phyloP scores from a whole-genome alignment of 2,888 invertebrate genomes.

The Amblyjoppa fuscipennis region DNA sequence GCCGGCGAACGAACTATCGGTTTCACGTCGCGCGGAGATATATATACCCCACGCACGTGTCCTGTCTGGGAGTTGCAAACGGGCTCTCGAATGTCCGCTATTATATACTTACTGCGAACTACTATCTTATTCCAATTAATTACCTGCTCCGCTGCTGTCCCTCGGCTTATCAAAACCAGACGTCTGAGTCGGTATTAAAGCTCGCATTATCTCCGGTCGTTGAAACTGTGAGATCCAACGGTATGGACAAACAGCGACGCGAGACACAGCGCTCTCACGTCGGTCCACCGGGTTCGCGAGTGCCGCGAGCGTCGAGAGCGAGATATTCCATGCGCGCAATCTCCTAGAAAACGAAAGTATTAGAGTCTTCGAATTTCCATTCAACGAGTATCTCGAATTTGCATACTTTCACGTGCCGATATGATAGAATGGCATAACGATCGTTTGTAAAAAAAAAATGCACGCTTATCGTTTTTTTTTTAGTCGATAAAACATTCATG shows the following conservation, averaged over 20 bases:
- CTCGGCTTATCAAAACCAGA: constrained; percentile 63
- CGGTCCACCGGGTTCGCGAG: not conserved
- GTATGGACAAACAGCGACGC: constrained; percentile 37
- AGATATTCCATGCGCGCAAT: not conserved
- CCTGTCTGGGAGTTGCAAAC: not conserved
- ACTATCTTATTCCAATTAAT: constrained; percentile 53
- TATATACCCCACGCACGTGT: constrained; percentile 27
- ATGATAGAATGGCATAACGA: not conserved
- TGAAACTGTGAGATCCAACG: constrained; percentile 48
- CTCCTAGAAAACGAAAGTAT: not conserved
- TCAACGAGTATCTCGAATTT: constrained; percentile 14
- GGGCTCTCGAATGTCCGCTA: constrained; percentile 11
- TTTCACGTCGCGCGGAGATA: not conserved
- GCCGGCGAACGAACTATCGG: constrained; percentile 4
- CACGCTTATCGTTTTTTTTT: constrained; percentile 3
- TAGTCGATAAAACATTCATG: not conserved
- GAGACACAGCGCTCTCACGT: constrained; percentile 7
- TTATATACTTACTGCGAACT: constrained; percentile 7
- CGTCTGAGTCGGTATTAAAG: constrained; percentile 65
- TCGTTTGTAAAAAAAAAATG: not conserved
- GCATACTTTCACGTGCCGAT: constrained; percentile 32
- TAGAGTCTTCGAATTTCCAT: constrained; percentile 23
- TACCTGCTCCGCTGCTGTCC: constrained; percentile 34
- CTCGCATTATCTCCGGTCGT: constrained; percentile 51
- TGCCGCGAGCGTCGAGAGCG: not conserved